Evolutionary conservation across 2,888 invertebrate species (phyloP).

Genomic region (Molorchus minor): DNA sequence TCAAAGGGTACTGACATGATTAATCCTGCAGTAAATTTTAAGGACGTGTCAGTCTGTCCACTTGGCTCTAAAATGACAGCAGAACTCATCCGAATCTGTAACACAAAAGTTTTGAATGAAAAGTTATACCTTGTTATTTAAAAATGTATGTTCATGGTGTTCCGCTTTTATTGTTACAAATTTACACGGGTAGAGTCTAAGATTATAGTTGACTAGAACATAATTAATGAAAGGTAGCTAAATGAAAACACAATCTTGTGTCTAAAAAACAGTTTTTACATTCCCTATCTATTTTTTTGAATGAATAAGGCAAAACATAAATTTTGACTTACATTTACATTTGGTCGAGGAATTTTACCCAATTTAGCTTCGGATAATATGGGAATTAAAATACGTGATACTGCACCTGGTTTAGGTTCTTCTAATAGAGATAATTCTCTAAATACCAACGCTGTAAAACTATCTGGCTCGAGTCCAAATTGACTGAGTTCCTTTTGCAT

Average conservation of each 20-base stretch:
- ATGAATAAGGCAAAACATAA: conserved; percentile 1
- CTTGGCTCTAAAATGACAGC: conserved; percentile 87
- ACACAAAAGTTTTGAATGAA: no score
- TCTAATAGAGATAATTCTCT: conserved; percentile 78
- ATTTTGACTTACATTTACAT: conserved; percentile 68
- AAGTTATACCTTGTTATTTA: no score
- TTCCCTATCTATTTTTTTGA: no score
- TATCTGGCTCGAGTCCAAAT: conserved; percentile 73
- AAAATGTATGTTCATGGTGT: no score
- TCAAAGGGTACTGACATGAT: conserved; percentile 87
- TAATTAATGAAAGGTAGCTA: no score
- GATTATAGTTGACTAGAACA: no score
- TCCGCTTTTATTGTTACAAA: no score
- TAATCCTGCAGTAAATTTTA: conserved; percentile 93
- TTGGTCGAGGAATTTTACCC: conserved; percentile 73
- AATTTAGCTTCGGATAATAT: conserved; percentile 76
- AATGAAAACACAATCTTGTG: conserved; percentile 21
- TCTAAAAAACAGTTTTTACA: no score
- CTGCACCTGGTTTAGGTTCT: conserved; percentile 86
- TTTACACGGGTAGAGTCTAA: no score
- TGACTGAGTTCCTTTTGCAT: conserved; percentile 64
- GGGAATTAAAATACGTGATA: conserved; percentile 81
- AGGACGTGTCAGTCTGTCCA: conserved; percentile 79
- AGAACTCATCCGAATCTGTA: conserved; percentile 79
- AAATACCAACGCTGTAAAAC: conserved; percentile 83